Conservation (phyloP, 2,113 vertebrate genomes). For the Xenopus borealis region DNA sequence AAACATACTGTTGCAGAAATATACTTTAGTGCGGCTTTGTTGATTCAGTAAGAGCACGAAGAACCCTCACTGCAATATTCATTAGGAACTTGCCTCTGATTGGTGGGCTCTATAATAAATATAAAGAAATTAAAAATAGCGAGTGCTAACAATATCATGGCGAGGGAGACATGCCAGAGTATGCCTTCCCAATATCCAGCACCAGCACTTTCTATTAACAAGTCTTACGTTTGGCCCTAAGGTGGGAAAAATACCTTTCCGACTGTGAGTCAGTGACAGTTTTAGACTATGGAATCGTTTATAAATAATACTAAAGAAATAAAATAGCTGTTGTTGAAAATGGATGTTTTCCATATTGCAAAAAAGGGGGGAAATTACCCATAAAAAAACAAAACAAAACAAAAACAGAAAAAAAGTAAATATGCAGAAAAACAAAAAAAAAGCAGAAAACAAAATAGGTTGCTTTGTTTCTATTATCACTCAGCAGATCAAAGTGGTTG, state of each 20-base stretch:
- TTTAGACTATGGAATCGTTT: neutral
- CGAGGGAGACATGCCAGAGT: neutral
- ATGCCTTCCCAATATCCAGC: neutral
- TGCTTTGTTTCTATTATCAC: constrained; percentile 2
- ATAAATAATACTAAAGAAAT: too few relatives aligned
- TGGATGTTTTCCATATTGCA: neutral
- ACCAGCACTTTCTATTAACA: neutral
- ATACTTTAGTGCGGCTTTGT: neutral
- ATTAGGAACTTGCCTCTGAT: neutral
- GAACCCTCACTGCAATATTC: neutral
- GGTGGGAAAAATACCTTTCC: neutral
- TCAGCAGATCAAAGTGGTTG: neutral
- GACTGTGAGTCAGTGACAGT: neutral
- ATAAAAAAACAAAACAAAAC: neutral
- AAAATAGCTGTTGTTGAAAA: neutral
- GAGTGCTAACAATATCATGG: neutral
- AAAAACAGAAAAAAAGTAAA: neutral
- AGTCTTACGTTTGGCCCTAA: neutral
- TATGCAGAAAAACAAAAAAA: neutral
- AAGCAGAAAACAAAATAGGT: neutral
- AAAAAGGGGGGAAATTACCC: neutral
- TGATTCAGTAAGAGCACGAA: neutral
- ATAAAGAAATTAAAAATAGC: neutral
- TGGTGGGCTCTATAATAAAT: neutral
- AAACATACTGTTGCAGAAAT: neutral